These are phyloP conservation scores for Plebejus argus DNA, from an alignment of 2,888 invertebrate genomes.

Conservation along the genomic window DNA sequence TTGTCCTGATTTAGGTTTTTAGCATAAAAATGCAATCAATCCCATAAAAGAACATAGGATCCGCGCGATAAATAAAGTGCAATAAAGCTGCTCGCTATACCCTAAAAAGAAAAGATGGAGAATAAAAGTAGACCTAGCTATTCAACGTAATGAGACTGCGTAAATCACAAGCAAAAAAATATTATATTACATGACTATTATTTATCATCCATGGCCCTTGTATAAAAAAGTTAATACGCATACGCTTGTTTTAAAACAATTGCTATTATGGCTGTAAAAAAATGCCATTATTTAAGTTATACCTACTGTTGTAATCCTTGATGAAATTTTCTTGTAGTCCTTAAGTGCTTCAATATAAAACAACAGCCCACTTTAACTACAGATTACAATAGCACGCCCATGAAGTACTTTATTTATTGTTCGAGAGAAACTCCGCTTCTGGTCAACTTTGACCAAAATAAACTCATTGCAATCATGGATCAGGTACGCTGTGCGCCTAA, in stretches of 20 bases:
- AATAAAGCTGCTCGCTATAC: neutral
- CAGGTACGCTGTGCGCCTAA: too few species aligned
- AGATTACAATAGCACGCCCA: constrained; percentile 9
- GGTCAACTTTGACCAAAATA: too few species aligned
- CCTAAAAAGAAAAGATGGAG: neutral
- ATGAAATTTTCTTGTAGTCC: constrained; percentile 1
- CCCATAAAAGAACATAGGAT: neutral
- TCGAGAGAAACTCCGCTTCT: neutral
- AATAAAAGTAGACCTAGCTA: neutral
- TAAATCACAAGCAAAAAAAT: too few species aligned
- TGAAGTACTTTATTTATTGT: constrained; percentile 12
- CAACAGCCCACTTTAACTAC: neutral
- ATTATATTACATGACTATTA: neutral
- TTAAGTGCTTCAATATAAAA: neutral
- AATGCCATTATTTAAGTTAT: neutral
- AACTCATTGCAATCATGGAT: too few species aligned
- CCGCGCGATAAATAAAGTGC: too few species aligned
- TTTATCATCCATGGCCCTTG: neutral
- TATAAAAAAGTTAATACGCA: neutral
- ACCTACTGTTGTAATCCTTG: neutral
- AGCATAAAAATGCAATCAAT: neutral
- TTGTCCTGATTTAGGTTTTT: too few species aligned
- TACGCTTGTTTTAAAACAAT: neutral
- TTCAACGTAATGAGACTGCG: neutral
- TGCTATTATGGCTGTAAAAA: neutral